phyloP scores from a whole-genome alignment of 2,888 invertebrate species.

The Phalera bucephala region DNA sequence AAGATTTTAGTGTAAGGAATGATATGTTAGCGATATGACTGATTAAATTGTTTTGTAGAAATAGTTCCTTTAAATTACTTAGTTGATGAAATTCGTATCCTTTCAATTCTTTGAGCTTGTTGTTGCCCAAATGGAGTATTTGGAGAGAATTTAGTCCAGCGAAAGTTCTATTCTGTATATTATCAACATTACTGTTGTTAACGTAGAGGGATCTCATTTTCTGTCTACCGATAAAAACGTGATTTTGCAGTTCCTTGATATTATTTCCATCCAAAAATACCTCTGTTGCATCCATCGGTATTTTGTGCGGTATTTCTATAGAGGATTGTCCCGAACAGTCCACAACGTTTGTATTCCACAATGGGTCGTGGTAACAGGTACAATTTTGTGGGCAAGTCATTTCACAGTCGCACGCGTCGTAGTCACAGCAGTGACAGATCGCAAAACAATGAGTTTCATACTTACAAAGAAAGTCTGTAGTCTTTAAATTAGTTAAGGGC shows the following conservation, averaged over 20 bases:
- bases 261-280: slow-evolving; percentile 96
- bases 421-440: slow-evolving; percentile 97
- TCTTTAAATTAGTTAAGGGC: slow-evolving; percentile 88
- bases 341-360: slow-evolving; percentile 96
- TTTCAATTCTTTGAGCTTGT: slow-evolving; percentile 89
- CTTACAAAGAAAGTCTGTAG: slow-evolving; percentile 94
- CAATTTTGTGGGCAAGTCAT: slow-evolving; percentile 97
- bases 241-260: slow-evolving; percentile 91
- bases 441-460: slow-evolving; percentile 97
- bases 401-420: slow-evolving; percentile 98
- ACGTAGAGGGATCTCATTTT: slow-evolving; percentile 93
- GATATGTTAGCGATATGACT: slow-evolving; percentile 91
- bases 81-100: slow-evolving; percentile 94
- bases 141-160: slow-evolving; percentile 91
- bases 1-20: slow-evolving; percentile 88
- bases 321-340: slow-evolving; percentile 93
- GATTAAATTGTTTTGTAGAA: slow-evolving; percentile 93
- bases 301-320: slow-evolving; percentile 90
- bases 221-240: slow-evolving; percentile 95
- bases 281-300: slow-evolving; percentile 97
- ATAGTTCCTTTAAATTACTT: slow-evolving; percentile 90
- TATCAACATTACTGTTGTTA: slow-evolving; percentile 92
- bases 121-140: slow-evolving; percentile 92
- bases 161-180: slow-evolving; percentile 95
- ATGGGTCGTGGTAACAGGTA: slow-evolving; percentile 96